Base-by-base conservation (phyloP, 2,113 vertebrate species). In the Capra hircus region DNA sequence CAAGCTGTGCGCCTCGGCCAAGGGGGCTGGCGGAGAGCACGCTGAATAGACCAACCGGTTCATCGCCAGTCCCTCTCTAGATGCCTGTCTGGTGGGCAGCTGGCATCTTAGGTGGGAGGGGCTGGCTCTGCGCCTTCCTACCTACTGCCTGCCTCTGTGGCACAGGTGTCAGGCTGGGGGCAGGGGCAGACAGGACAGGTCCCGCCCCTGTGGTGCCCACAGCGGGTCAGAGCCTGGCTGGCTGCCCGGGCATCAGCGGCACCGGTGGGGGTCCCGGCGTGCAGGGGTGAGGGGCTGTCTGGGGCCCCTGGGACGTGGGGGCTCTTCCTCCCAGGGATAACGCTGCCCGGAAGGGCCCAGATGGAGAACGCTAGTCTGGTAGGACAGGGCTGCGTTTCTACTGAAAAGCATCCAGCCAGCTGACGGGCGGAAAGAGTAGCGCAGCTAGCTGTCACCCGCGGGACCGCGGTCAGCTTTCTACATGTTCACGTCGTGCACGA, bases 31-130 rank as follows among this genome's bases (percentile, higher is more conserved):
- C 4, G 1, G 48, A 12, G 30, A 2, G 28, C 78, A 21, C 9
- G 7, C 14, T 48, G 28, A 33, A 28, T 6, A 17, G 45, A 50
- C 7, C 11, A 0, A 0, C 1, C 4, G n/a, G 21, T 1, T 30
- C 28, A 15, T 30, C 28, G 1, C 64, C 11, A 0, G 52, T 27
- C 28, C 45, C 45, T 50, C 91, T 57, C 81, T 10, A 5, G 82
- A 8, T 0, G 8, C 33, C 27, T 27, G 21, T 16, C 48, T 1
- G 1, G 33, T 12, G 21, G 15, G 60, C 8, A 33, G 27, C 12
- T 0, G 9, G 45, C 78, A 11, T 19, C 45, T 21, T 6, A 1
- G 81, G 6, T 11, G 30, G 17, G 27, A 9, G 16, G 30, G 6
- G 14, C 55, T 27, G 53, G 48, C 50, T 45, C n/a, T 14, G n/a